Percentiles rank a stretch among this genome's conserved stretches.
phyloP scores from a whole-genome alignment of 1,140 invertebrate genomes.

The Papilio aristodemus region DNA sequence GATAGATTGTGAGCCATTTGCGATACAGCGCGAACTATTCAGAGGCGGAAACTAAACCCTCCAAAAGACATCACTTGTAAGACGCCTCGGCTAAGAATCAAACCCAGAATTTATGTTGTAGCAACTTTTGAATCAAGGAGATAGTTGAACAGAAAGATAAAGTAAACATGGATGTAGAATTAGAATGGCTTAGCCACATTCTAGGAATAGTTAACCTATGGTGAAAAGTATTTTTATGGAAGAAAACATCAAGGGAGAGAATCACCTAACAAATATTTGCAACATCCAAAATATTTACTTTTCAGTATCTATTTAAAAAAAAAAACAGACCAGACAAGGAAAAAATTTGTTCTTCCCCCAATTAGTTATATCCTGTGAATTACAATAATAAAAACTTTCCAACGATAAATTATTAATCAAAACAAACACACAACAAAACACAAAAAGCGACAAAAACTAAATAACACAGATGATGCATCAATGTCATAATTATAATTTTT shows the following conservation, averaged over 20 bases:
- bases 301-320: not conserved
- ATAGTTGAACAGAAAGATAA: not conserved
- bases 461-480: not conserved
- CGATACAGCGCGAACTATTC: no score
- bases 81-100: not conserved
- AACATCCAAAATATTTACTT: no score
- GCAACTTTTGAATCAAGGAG: no score
- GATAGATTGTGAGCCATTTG: not conserved
- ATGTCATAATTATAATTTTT: conserved; percentile 11
- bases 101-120: not conserved
- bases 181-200: no score
- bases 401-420: not conserved
- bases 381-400: not conserved
- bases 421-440: not conserved
- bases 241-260: not conserved
- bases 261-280: not conserved
- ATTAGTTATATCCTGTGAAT: not conserved
- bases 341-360: not conserved
- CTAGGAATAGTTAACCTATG: not conserved
- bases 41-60: not conserved
- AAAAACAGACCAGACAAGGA: not conserved
- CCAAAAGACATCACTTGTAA: not conserved
- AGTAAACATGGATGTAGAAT: no score
- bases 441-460: not conserved
- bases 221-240: no score